Conservation (phyloP, 2,113 vertebrate genomes). For the Epinephelus moara region DNA sequence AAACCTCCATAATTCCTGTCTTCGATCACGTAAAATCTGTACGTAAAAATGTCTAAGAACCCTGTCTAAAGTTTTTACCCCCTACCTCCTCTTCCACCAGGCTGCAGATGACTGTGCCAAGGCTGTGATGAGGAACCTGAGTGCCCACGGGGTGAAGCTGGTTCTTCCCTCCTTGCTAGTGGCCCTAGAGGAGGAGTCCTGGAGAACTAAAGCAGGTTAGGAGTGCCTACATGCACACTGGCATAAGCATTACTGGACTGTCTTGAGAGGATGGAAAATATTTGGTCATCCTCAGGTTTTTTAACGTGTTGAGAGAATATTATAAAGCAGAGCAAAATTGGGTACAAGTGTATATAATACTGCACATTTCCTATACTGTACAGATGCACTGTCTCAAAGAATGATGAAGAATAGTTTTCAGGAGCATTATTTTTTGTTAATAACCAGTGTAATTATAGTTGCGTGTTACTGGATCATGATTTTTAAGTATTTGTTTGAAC, state of each 20-base stretch:
- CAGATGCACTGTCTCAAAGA: background rate
- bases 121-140: conserved; percentile 98
- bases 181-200: conserved; percentile 97
- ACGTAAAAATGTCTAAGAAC: background rate
- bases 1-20: background rate
- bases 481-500: background rate
- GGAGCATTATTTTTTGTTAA: background rate
- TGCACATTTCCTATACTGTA: background rate
- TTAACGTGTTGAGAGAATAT: background rate
- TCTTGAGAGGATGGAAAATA: background rate
- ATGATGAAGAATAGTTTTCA: background rate
- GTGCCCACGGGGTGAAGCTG: conserved; percentile 97
- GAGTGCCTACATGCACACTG: background rate
- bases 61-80: background rate
- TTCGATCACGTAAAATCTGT: background rate
- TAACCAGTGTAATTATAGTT: background rate
- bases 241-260: background rate
- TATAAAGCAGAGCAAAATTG: background rate
- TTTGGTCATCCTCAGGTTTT: background rate
- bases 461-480: background rate
- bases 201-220: conserved; percentile 98
- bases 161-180: conserved; percentile 96
- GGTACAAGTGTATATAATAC: too few species aligned
- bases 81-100: conserved; percentile 70
- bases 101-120: conserved; percentile 99